Base-by-base conservation (phyloP, 1,140 invertebrate species). In the Formica exsecta region DNA sequence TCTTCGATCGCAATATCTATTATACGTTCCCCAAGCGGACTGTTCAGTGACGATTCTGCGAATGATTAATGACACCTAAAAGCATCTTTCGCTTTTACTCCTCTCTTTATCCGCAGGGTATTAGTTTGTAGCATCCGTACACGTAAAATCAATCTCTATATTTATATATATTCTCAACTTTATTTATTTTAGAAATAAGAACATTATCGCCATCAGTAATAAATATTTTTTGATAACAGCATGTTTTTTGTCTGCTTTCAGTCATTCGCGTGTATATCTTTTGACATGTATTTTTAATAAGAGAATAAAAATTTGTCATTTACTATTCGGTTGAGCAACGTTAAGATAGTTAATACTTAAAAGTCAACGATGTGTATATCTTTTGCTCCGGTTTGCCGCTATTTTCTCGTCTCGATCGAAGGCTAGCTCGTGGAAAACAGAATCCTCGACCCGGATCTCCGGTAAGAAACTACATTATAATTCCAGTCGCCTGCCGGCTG, bases 391-490 rank as follows among this genome's bases (percentile, higher is more conserved):
- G 25, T 70, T 59, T 11, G 36, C 22, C 22, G 22, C 54, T 83
- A 25, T 38, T 83, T 83, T 44, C 68, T 44, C 68, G 66, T 61
- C 68, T 61, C 66, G 61, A 88, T 89, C 87, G 61, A 85, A 89
- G 73, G 13, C 11, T 79, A 66, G 62, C 9, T 65, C 22, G 80
- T 65, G 80, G 84, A 85, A 90, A 87, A 88, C 70, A 66, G 79
- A 87, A 62, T 41, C 76, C 75, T 89, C 66, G 41, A 75, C 61
- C 59, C 64, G 86, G 85, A 57, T 65, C 90, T 91, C 81, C 73
- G 87, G 91, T 94, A 94, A 94, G 94, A 94, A 94, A 92, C 89
- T 92, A 91, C 94, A 95, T 95, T 95, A 94, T 95, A 93, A 95
- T 95, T 95, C 94, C 89, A 81, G 89, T 94, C 95, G 93, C 90